Percentiles rank a stretch among this genome's conserved stretches.
These are phyloP conservation scores for Hormaphis cornu DNA, from an alignment of 1,140 invertebrate species.

Conservation along the genomic window DNA sequence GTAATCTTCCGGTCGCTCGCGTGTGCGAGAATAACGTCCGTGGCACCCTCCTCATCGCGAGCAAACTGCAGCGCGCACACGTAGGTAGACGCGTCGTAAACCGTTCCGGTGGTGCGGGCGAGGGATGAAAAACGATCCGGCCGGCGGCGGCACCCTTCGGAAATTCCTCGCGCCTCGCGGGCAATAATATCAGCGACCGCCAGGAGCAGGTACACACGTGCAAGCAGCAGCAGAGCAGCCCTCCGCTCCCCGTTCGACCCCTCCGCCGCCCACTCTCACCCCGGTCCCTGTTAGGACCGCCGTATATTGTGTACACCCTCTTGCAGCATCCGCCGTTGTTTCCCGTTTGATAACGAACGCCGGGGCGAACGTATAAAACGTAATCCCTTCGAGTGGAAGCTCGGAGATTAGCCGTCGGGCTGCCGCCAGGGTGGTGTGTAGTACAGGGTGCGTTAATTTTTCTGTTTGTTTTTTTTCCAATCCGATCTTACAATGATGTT, in stretches of 20 bases:
- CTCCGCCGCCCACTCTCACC: not conserved
- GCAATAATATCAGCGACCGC: not conserved
- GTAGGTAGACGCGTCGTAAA: slow-evolving; percentile 17
- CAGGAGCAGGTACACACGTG: slow-evolving; percentile 12
- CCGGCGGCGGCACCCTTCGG: slow-evolving; percentile 5
- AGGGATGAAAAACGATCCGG: slow-evolving; percentile 26
- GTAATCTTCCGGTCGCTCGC: slow-evolving; percentile 27
- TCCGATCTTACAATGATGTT: too few relatives aligned
- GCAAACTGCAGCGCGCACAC: too few relatives aligned
- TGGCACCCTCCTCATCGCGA: too few relatives aligned
- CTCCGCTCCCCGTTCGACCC: too few relatives aligned
- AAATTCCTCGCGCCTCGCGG: not conserved
- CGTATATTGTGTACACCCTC: too few relatives aligned
- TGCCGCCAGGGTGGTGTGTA: not conserved
- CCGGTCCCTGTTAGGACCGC: too few relatives aligned
- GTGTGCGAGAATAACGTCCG: not conserved
- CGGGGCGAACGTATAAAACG: not conserved
- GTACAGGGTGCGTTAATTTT: too few relatives aligned
- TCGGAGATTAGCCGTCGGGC: slow-evolving; percentile 12
- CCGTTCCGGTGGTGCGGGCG: not conserved
- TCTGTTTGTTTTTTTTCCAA: too few relatives aligned
- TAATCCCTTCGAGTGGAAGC: slow-evolving; percentile 31
- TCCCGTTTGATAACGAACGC: not conserved
- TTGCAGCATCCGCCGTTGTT: too few relatives aligned
- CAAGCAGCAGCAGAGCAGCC: too few relatives aligned